A percentile compares a stretch with the other conserved stretches of the same genome.
Conservation (phyloP, 2,888 invertebrate genomes). For the Caenorhabditis zanzibari region DNA sequence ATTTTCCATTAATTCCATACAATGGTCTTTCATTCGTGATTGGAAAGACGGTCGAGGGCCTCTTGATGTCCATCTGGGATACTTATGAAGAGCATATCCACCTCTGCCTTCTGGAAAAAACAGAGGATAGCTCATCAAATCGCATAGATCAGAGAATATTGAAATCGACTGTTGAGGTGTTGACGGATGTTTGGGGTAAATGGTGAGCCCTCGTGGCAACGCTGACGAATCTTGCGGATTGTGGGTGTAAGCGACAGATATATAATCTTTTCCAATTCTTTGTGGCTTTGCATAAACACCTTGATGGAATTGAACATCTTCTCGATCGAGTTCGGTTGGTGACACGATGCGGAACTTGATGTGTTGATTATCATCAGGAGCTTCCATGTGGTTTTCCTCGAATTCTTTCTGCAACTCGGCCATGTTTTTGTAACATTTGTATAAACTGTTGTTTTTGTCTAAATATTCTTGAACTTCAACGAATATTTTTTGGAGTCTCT, state of each 20-base stretch:
- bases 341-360: neutral
- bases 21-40: neutral
- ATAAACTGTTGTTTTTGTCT: neutral
- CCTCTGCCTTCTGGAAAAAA: neutral
- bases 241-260: neutral
- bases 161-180: conserved; percentile 1
- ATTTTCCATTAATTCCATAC: neutral
- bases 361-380: neutral
- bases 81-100: conserved; percentile 8
- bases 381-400: neutral
- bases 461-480: neutral
- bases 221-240: neutral
- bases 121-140: neutral
- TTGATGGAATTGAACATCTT: neutral
- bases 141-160: neutral
- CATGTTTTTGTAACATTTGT: conserved; percentile 4
- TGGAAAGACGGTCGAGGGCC: neutral
- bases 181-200: neutral
- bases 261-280: neutral
- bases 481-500: neutral
- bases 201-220: neutral
- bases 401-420: neutral
- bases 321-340: neutral
- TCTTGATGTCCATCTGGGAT: neutral
- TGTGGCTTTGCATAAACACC: neutral